Percentiles rank a stretch among this genome's conserved stretches.
phyloP scores from a whole-genome alignment of 2,113 vertebrate species.

The Oncorhynchus kisutch region DNA sequence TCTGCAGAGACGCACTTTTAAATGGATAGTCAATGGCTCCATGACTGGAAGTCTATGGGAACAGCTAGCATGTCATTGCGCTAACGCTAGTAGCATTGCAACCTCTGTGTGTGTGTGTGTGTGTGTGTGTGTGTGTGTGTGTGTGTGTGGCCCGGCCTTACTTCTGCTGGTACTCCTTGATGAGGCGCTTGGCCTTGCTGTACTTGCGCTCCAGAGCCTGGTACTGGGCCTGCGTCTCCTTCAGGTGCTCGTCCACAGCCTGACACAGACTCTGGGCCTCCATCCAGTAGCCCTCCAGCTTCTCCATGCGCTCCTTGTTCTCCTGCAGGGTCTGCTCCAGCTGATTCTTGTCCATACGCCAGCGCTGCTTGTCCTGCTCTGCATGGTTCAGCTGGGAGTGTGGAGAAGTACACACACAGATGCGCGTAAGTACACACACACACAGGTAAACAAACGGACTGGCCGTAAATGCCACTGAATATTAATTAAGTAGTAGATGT shows the following conservation, averaged over 20 bases:
- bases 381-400: slow-evolving; percentile 83
- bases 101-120: neutral
- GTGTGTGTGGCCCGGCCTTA: slow-evolving; percentile 60
- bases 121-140: neutral
- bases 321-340: slow-evolving; percentile 96
- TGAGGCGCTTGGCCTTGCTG: slow-evolving; percentile 98
- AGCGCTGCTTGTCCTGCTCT: slow-evolving; percentile 94
- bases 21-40: no score
- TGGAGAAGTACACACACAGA: neutral
- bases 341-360: slow-evolving; percentile 91
- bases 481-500: neutral
- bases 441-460: neutral
- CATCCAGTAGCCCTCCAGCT: slow-evolving; percentile 98
- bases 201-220: slow-evolving; percentile 98
- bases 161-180: slow-evolving; percentile 99
- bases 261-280: slow-evolving; percentile 97
- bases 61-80: no score
- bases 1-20: no score
- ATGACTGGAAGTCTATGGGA: no score
- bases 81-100: no score
- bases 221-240: slow-evolving; percentile 97
- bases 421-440: neutral
- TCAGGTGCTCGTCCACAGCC: slow-evolving; percentile 96
- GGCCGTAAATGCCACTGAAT: neutral
- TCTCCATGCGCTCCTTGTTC: slow-evolving; percentile 98